These are phyloP conservation scores for Dasypogon diadema DNA, from an alignment of 2,888 invertebrate genomes.

Conservation along the genomic window DNA sequence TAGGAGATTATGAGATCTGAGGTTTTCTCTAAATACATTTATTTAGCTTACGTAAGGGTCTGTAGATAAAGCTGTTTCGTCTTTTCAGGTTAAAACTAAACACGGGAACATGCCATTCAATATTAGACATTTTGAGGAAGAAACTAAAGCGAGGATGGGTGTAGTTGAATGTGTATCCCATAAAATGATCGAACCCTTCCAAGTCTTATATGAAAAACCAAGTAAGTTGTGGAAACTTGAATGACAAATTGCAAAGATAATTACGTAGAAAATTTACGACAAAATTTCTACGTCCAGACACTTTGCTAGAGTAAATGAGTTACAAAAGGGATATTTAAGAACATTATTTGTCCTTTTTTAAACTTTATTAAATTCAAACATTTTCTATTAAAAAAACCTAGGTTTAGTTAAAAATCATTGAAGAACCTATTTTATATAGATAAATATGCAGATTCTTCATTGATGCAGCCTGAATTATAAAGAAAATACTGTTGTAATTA, in stretches of 20 bases:
- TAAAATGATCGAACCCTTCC: constrained; percentile 97
- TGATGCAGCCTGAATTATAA: too few species aligned
- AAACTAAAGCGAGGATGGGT: constrained; percentile 97
- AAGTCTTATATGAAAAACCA: constrained; percentile 86
- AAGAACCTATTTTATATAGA: too few species aligned
- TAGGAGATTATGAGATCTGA: constrained; percentile 61
- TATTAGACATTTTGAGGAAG: constrained; percentile 93
- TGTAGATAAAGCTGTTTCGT: too few species aligned
- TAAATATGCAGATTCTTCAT: too few species aligned
- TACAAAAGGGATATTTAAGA: not conserved
- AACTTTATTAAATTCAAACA: constrained; percentile 18
- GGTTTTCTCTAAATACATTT: constrained; percentile 44
- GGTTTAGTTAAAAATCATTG: too few species aligned
- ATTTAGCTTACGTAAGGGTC: too few species aligned
- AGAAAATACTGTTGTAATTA: too few species aligned
- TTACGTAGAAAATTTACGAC: constrained; percentile 63
- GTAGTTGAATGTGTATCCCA: constrained; percentile 98
- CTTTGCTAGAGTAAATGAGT: constrained; percentile 65
- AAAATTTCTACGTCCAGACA: constrained; percentile 66
- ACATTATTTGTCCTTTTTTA: constrained; percentile 36
- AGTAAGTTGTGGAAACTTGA: constrained; percentile 66
- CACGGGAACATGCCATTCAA: constrained; percentile 98
- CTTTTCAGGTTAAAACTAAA: constrained; percentile 80
- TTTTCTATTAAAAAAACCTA: too few species aligned
- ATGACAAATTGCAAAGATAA: constrained; percentile 63